A percentile compares a stretch with the other conserved stretches of the same genome.
phyloP scores from a whole-genome alignment of 2,888 invertebrate genomes.

The Thecocarcelia acutangulata region DNA sequence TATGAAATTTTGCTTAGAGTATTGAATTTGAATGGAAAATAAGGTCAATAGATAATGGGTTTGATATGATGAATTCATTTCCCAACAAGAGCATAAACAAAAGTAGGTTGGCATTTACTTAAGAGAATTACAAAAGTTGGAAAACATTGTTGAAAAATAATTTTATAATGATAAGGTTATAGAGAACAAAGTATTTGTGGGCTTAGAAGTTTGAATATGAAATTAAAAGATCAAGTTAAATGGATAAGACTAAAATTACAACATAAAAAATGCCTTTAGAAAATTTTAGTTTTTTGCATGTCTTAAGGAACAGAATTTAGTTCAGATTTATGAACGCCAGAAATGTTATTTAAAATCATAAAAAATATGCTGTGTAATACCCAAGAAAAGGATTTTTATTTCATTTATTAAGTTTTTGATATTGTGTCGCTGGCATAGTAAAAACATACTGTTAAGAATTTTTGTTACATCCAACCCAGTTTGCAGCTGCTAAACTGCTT shows the following conservation, averaged over 20 bases:
- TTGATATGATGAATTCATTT: conserved; percentile 55
- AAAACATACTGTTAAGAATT: too few relatives aligned
- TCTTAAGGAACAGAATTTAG: too few relatives aligned
- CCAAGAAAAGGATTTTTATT: too few relatives aligned
- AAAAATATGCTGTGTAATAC: too few relatives aligned
- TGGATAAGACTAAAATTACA: neutral
- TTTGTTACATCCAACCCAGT: too few relatives aligned
- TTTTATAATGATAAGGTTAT: neutral
- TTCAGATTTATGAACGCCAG: too few relatives aligned
- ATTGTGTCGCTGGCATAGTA: too few relatives aligned
- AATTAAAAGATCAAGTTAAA: neutral
- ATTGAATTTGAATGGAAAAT: conserved; percentile 56
- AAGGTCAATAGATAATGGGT: conserved; percentile 65
- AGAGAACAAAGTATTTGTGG: neutral
- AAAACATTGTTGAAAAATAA: conserved; percentile 28
- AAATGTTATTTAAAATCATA: too few relatives aligned
- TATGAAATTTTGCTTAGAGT: conserved; percentile 36
- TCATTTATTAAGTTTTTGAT: too few relatives aligned
- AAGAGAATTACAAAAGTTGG: conserved; percentile 31
- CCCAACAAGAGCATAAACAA: conserved; percentile 7
- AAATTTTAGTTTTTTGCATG: too few relatives aligned
- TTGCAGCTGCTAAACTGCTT: too few relatives aligned
- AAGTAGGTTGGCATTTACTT: conserved; percentile 53
- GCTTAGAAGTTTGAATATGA: neutral
- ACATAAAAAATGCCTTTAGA: too few relatives aligned